Base-by-base conservation (phyloP, 1,140 invertebrate species). In the Heliconius nattereri region DNA sequence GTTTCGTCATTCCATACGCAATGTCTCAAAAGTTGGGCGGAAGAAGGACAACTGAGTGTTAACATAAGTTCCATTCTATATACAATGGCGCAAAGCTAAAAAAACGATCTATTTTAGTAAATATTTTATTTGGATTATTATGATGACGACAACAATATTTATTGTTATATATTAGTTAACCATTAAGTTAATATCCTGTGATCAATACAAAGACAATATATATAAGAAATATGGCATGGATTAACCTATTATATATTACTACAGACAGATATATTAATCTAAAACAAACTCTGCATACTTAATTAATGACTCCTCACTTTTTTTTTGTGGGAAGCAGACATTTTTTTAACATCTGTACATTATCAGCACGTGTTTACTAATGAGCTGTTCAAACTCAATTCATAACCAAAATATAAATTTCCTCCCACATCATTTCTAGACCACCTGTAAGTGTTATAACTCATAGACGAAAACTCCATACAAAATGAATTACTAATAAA, bases 351-450 rank as follows among this genome's bases (percentile, higher is more conserved):
- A 29, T 66, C 60, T 66, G 60, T 13, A 66, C 60, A 66, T 26
- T 66, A 29, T 66, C 60, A 66, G 60, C 60, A 66, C 60, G 26
- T 66, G 60, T 11, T 66, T 26, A 66, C 60, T 29, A 66, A 66
- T 29, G 60, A 66, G 26, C 60, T 26, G 60, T 66, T 66, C 26
- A 26, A 66, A 29, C 60, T 29, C 60, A 66, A 66, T 66, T 29
- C 60, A 66, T 66, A 66, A 66, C 60, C 13, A 66, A 66, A 66
- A 66, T 66, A n/a, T 66, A 66, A 66, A 66, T 66, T 66, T 29
- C 60, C 60, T 26, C 60, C 23, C 26, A 66, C 60, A 66, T 29
- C 60, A 29, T 66, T 11, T 16, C 23, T 29, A 66, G 60, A 26
- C 60, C 23, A 66, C 60, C 60, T 66, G 60, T 29, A 66, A 66